phyloP scores from a whole-genome alignment of 2,888 invertebrate species.

The Scaptomyza flava region DNA sequence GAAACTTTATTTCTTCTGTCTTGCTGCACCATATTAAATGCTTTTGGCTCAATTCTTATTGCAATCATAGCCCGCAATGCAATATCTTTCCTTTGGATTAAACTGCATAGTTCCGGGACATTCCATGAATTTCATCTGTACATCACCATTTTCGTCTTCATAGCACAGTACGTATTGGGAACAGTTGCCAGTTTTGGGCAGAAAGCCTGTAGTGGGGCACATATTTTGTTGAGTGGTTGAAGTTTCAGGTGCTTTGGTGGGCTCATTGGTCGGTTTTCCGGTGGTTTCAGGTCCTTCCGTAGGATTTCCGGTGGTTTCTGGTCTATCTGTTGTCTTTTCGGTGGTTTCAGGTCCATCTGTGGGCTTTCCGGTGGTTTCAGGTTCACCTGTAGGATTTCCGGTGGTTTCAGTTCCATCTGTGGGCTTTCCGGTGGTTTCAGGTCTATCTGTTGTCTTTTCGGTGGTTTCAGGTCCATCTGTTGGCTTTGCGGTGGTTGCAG shows the following conservation, averaged over 20 bases:
- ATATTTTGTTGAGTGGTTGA: not conserved
- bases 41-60: not conserved
- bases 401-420: not conserved
- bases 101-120: conserved; percentile 69
- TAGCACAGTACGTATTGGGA: conserved; percentile 57
- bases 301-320: not conserved
- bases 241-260: not conserved
- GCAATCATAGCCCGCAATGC: conserved; percentile 51
- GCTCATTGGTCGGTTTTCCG: not conserved
- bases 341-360: not conserved
- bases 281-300: not conserved
- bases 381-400: not conserved
- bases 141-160: conserved; percentile 4
- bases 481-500: conserved; percentile 10
- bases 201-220: conserved; percentile 69
- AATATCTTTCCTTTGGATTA: conserved; percentile 50
- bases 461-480: not conserved
- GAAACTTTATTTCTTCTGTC: conserved; percentile 14
- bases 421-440: not conserved
- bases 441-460: not conserved
- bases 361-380: not conserved
- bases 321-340: not conserved
- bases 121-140: conserved; percentile 9
- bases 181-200: conserved; percentile 58
- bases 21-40: conserved; percentile 1